Base-by-base conservation (phyloP, 2,113 vertebrate species). In the Haemorhous mexicanus region DNA sequence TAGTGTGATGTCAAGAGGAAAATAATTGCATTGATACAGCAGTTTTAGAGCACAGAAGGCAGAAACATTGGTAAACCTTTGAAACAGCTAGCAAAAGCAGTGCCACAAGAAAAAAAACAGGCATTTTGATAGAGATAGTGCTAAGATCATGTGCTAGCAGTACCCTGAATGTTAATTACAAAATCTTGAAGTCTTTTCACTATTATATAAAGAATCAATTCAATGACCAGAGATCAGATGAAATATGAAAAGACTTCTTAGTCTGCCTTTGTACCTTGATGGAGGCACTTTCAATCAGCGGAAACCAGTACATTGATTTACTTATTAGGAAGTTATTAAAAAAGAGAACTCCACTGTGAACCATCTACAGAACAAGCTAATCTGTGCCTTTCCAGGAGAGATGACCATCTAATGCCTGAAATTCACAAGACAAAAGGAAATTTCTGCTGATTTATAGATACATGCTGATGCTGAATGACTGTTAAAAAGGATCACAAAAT, bases 171-270 rank as follows among this genome's bases (percentile, higher is more conserved):
- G 55, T 90, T 95, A 95, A 93, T 94, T 95, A 93, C 84, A 87
- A 76, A 93, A 90, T 70, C 62, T 66, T 91, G n/a, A 92, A 93
- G 66, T 87, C 89, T 86, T 63, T 96, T 95, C 89, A 73, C 33
- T 85, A 16, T 91, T 89, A 70, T 33, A 63, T 64, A 81, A 87
- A 80, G 85, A 93, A 91, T 89, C 66, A 90, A 79, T 91, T 94
- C 39, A 89, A 61, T 92, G 95, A 80, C 88, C 70, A 89, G 70
- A 92, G 67, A 94, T 89, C 70, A 93, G 75, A 86, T 89, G 78
- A 94, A 96, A 93, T 84, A 86, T 90, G 61, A 93, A 90, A 97
- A 86, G 80, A 30, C 66, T 81, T 90, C 73, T 94, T 90, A 86
- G 64, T 80, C 86, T 84, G 86, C 62, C 27, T 91, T 95, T 97